Evolutionary conservation across 2,888 invertebrate genomes (phyloP), one percentile per base, ranked within the genome.

Genomic region (Syritta pipiens): DNA sequence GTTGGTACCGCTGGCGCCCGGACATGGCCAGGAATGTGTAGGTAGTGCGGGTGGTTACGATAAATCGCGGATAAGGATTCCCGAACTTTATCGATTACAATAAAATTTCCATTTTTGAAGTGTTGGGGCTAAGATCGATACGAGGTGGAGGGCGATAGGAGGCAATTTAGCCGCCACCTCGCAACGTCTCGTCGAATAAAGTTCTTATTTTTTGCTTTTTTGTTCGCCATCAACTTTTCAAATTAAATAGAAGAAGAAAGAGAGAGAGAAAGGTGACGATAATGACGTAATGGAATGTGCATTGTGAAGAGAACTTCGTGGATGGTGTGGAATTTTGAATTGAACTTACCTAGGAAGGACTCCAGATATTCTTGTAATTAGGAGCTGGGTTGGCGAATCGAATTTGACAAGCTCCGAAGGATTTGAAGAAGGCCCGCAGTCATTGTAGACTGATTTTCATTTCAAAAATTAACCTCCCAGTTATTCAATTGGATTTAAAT

Each of bases 61-160:
- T 63, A 63, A 72, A 63, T 57, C 63, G 49, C 42, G 26, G 44
- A 49, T 49, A 59, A 44, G 42, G 35, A 72, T 57, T 63, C 42
- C 10, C 57, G n/a, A 72, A 72, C 72, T 65, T 72, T 72, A 72
- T 72, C 63, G 72, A 72, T 65, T 65, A 42, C 72, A 72, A 72
- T 72, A 72, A 72, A 72, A 72, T 57, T 49, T 72, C 32, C 53
- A 65, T 72, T 65, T 72, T 35, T n/a, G 9, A 49, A 57, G 55
- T 48, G 37, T 9, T 7, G 37, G n/a, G 28, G 14, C 7, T 17
- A 14, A 14, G 53, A 14, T 30, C 6, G 4, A 17, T 28, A 7
- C 7, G 1, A 2, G n/a, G 17, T 10, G 37, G n/a, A n/a, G 28
- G 9, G 14, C n/a, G 42, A 19, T 20, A 12, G 19, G 10, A 14